These are phyloP conservation scores for Oopsacas minuta DNA, from an alignment of 37 sponge, comb jelly and placozoan species.

Conservation along the genomic window DNA sequence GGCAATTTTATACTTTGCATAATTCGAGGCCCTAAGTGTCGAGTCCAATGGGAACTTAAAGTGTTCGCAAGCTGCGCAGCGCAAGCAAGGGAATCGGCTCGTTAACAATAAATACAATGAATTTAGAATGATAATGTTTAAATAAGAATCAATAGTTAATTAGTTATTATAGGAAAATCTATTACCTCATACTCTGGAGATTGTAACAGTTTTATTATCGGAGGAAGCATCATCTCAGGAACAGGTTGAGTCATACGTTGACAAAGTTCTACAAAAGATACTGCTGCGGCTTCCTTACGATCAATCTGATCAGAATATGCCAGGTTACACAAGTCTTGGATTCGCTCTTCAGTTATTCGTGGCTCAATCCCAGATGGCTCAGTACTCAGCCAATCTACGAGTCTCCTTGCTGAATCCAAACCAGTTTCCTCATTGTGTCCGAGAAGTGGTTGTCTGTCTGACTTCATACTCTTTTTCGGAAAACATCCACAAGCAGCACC, in stretches of 20 bases:
- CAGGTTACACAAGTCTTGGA: conserved; percentile 41
- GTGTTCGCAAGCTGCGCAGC: no score
- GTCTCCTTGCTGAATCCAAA: not conserved
- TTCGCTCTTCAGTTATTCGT: conserved; percentile 22
- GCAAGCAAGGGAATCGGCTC: no score
- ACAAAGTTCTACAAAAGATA: conserved; percentile 71
- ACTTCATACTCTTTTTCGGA: not conserved
- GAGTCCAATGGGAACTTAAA: no score
- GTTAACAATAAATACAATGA: no score
- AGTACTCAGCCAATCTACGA: not conserved
- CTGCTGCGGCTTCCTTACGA: conserved; percentile 61
- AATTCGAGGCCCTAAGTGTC: no score
- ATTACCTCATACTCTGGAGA: conserved; percentile 49
- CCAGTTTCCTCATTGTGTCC: not conserved
- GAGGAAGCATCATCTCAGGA: conserved; percentile 39
- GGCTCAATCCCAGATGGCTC: not conserved
- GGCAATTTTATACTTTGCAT: no score
- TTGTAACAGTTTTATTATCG: conserved; percentile 48
- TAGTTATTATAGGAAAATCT: no score
- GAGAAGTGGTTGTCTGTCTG: not conserved
- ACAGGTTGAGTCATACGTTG: conserved; percentile 56
- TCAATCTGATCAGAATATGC: conserved; percentile 68
- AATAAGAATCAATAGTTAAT: no score
- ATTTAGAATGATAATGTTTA: no score
- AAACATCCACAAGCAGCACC: not conserved